Evolutionary conservation across 2,113 vertebrate species (phyloP).

Genomic region (Salvelinus namaycush): DNA sequence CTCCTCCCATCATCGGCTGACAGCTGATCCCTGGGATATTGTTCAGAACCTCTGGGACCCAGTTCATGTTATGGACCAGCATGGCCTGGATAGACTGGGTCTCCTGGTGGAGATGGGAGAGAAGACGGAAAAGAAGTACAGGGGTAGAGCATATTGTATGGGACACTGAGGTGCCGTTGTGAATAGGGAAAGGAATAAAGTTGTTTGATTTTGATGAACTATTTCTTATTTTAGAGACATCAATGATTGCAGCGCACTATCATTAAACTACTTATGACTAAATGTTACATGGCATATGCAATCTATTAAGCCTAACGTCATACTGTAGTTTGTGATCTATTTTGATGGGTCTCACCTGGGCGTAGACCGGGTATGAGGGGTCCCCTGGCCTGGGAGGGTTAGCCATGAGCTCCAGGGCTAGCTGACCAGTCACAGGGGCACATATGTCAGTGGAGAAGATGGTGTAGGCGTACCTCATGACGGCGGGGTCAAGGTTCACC

Average conservation of each 20-base stretch:
- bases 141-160: neutral
- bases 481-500: conserved; percentile 67
- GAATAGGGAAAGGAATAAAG: neutral
- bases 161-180: neutral
- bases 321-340: neutral
- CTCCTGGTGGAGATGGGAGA: conserved; percentile 56
- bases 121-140: neutral
- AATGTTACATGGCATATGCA: too few species aligned
- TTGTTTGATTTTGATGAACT: neutral
- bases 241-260: too few species aligned
- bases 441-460: neutral
- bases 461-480: conserved; percentile 31
- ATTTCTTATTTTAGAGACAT: too few species aligned
- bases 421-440: conserved; percentile 56
- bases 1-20: conserved; percentile 63
- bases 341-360: conserved; percentile 32
- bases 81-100: conserved; percentile 35
- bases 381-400: conserved; percentile 71
- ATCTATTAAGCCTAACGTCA: neutral
- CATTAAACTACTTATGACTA: too few species aligned
- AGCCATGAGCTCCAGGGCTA: conserved; percentile 69
- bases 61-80: conserved; percentile 48
- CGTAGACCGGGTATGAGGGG: conserved; percentile 63
- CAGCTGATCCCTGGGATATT: conserved; percentile 59
- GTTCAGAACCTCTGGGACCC: conserved; percentile 40